Conservation (phyloP, 2,113 vertebrate species). For the Hippocampus mohnikei region DNA sequence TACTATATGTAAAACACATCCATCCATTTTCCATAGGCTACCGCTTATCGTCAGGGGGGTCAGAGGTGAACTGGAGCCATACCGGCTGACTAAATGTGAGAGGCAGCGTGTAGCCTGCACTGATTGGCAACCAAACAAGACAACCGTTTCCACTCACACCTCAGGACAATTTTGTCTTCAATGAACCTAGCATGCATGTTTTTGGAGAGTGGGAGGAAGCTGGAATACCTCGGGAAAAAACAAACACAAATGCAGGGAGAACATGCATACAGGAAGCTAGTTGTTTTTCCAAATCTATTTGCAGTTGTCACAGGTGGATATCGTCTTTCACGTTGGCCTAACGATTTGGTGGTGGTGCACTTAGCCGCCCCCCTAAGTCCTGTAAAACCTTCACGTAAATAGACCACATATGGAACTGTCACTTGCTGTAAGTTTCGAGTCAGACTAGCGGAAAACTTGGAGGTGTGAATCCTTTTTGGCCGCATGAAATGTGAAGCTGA, state of each 20-base stretch:
- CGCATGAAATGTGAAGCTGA: conserved; percentile 20
- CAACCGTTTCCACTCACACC: no score
- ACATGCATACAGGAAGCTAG: not conserved
- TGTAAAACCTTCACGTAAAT: not conserved
- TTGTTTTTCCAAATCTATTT: not conserved
- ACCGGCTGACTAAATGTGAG: not conserved
- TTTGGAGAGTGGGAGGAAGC: no score
- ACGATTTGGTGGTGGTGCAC: conserved; percentile 22
- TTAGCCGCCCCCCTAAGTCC: not conserved
- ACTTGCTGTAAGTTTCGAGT: conserved; percentile 6
- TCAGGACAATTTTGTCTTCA: no score
- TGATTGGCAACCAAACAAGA: no score
- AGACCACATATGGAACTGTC: conserved; percentile 8
- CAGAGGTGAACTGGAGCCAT: not conserved
- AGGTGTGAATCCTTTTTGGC: conserved; percentile 19
- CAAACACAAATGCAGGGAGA: no score
- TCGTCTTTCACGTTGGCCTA: not conserved
- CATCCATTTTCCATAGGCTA: not conserved
- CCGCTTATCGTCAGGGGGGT: not conserved
- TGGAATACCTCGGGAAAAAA: no score
- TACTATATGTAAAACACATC: not conserved
- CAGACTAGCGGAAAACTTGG: not conserved
- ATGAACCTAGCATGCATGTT: no score
- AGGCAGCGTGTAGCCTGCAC: no score
- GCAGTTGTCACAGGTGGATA: not conserved